These are phyloP conservation scores for Meloidogyne hapla DNA, from an alignment of 1,140 invertebrate genomes.

Conservation along the genomic window DNA sequence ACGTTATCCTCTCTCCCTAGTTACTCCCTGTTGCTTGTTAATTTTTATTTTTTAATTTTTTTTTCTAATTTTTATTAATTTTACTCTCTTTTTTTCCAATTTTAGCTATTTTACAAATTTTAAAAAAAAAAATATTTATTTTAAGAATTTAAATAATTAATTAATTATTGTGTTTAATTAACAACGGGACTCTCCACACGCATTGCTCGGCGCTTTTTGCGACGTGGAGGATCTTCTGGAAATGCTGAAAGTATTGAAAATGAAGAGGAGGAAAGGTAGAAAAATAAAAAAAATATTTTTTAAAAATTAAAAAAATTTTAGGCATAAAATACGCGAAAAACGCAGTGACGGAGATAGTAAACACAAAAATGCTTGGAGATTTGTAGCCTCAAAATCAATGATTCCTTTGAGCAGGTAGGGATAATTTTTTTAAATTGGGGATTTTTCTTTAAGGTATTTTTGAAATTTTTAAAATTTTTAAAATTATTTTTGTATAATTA, in stretches of 20 bases:
- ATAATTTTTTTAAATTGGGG: too few species aligned
- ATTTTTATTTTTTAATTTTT: too few species aligned
- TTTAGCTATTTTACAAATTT: neutral
- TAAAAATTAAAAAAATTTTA: neutral
- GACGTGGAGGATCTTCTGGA: constrained; percentile 5
- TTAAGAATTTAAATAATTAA: neutral
- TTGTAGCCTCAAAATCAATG: constrained; percentile 27
- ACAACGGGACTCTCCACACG: constrained; percentile 21
- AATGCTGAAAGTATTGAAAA: neutral
- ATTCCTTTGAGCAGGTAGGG: constrained; percentile 28
- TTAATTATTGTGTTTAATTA: neutral
- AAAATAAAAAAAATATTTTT: neutral
- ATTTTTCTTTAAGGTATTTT: neutral
- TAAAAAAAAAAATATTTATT: neutral
- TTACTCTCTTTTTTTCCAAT: too few species aligned
- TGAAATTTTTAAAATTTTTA: too few species aligned
- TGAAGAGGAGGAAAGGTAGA: neutral
- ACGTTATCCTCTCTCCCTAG: too few species aligned
- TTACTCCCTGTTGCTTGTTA: too few species aligned
- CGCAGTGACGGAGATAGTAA: neutral
- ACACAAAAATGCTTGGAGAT: constrained; percentile 18
- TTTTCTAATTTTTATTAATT: too few species aligned
- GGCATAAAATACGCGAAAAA: neutral
- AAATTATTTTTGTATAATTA: too few species aligned
- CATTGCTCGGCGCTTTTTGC: constrained; percentile 20